Base-by-base conservation (phyloP, 2,888 invertebrate genomes). In the Pseudanteris insignis region DNA sequence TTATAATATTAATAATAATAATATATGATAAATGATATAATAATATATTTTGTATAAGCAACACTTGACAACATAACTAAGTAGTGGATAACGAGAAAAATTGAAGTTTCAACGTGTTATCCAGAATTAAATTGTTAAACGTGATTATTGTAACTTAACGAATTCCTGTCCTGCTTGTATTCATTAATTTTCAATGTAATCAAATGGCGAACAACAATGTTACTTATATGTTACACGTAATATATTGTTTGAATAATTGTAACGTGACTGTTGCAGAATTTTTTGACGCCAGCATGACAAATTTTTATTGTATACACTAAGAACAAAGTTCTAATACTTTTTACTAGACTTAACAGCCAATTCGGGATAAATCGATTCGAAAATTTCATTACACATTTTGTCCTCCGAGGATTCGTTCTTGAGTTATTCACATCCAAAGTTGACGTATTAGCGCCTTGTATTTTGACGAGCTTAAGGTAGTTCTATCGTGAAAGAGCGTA, bases 1-100 rank as follows among this genome's bases (percentile, higher is more conserved):
- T n/a, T n/a, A n/a, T n/a, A n/a, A n/a, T n/a, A n/a, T n/a, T n/a
- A 41, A 55, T 50, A 24, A 41, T 29, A 51, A 43, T 5, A 21
- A 5, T 7, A 7, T 21, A 21, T 21, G 21, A 21, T 21, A 21
- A 21, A 21, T 5, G 21, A 3, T 3, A 21, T 21, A 21, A 30
- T 30, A 36, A 59, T 59, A 59, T 59, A 59, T 59, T 59, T 59
- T 59, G 44, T 59, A 59, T 59, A 47, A 59, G 36, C 8, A 59
- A 37, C 51, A 59, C 53, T 53, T 46, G 18, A 53, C 40, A 53
- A 51, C 44, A 44, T 46, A 21, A 30, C 36, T 11, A 40, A 53
- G 46, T 13, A 37, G 30, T 43, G 59, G 36, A 47, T 37, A 40
- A 36, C 25, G 24, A 12, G 5, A 36, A 50, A 33, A 41, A 47